These are phyloP conservation scores for Leptonema lineaticorne DNA, from an alignment of 1,140 invertebrate genomes.

Conservation along the genomic window DNA sequence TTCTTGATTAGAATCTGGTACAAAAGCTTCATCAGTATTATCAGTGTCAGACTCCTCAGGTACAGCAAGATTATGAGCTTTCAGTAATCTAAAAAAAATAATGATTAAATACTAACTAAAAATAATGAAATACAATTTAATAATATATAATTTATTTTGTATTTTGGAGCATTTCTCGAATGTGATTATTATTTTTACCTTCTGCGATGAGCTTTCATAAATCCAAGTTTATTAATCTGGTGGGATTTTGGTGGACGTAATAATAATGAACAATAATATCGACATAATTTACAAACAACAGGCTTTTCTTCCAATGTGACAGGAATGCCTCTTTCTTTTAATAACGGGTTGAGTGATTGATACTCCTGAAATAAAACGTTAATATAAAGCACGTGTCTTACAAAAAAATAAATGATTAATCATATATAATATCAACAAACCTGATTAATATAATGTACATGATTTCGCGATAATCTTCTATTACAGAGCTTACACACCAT, in stretches of 20 bases:
- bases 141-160: conserved; percentile 28
- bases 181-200: conserved; percentile 61
- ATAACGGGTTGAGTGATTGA: conserved; percentile 65
- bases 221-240: conserved; percentile 61
- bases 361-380: conserved; percentile 57
- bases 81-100: conserved; percentile 61
- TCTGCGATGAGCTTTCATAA: conserved; percentile 68
- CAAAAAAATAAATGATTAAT: background rate
- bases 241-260: conserved; percentile 59
- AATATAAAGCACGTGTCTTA: conserved; percentile 23
- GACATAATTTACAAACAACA: conserved; percentile 77
- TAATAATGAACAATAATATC: conserved; percentile 70
- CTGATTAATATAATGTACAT: conserved; percentile 65
- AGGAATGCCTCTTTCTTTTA: conserved; percentile 66
- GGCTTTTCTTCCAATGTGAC: conserved; percentile 57
- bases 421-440: conserved; percentile 39
- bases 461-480: conserved; percentile 69
- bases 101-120: background rate
- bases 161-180: no score
- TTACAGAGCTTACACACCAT: conserved; percentile 75
- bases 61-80: conserved; percentile 68
- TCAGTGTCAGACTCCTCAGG: conserved; percentile 62
- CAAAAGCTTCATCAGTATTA: conserved; percentile 45
- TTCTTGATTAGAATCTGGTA: conserved; percentile 49
- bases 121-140: conserved; percentile 15